Base-by-base conservation (phyloP, 2,113 vertebrate genomes). In the Albula glossodonta region DNA sequence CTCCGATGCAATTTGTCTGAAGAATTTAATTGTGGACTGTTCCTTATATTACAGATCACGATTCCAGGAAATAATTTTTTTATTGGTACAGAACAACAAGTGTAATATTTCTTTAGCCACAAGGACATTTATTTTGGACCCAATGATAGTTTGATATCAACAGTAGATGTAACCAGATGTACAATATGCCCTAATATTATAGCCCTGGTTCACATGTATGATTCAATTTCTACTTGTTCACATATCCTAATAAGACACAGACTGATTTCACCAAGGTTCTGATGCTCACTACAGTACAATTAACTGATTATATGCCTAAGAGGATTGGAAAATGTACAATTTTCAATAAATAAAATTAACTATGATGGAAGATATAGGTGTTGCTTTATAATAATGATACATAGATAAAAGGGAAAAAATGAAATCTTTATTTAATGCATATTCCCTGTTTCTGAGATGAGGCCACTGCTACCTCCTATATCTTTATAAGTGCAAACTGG, bases 1-100 rank as follows among this genome's bases (percentile, higher is more conserved):
- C 51, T 22, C 4, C 12, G 7, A 19, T 57, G 53, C 41, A 49
- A 52, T 56, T 60, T 49, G 19, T 79, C 83, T 57, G 19, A 25
- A 84, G 70, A 81, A 70, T 83, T 81, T 60, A 81, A 81, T 66
- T 78, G 31, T 25, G 5, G 41, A 79, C 78, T 17, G 31, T 79
- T 49, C 48, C 13, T 48, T 79, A 48, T 49, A 49, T 79, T 79
- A 49, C n/a, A 79, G 41, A 50, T 79, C 48, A 50, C 12, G 9
- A 50, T 25, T 79, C 15, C 13, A 10, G 5, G 11, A 50, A 49
- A 79, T 49, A 31, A n/a, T 79, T 50, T 79, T 48, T 79, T 50
- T 74, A 74, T 74, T 74, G 70, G 70, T 74, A 74, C 70, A 74
- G n/a, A 74, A 31, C 70, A 74, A 74, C 70, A 74, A 74, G n/a